These are phyloP conservation scores for Wasmannia auropunctata DNA, from an alignment of 1,140 invertebrate genomes.

Conservation along the genomic window DNA sequence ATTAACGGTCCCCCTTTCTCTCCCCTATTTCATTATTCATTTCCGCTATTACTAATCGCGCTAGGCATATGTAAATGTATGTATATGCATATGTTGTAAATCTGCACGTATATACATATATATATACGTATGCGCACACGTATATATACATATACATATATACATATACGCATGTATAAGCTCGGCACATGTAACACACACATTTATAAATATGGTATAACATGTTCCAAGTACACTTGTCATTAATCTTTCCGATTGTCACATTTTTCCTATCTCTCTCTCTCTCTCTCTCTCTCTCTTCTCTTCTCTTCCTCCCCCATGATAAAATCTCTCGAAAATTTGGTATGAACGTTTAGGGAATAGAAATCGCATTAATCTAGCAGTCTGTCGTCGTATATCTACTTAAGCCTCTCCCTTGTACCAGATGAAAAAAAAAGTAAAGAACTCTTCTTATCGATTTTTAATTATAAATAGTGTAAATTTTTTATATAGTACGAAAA, in stretches of 20 bases:
- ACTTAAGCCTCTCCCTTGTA: conserved; percentile 72
- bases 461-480: conserved; percentile 86
- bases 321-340: conserved; percentile 38
- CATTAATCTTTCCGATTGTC: conserved; percentile 49
- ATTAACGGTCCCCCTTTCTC: conserved; percentile 75
- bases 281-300: background rate
- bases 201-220: conserved; percentile 75
- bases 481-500: conserved; percentile 85
- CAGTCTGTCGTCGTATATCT: conserved; percentile 75
- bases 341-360: conserved; percentile 71
- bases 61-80: conserved; percentile 73
- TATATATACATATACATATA: conserved; percentile 24
- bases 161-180: conserved; percentile 55
- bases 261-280: conserved; percentile 22
- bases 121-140: conserved; percentile 73
- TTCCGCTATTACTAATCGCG: conserved; percentile 77
- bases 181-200: conserved; percentile 59
- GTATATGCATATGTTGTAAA: conserved; percentile 73
- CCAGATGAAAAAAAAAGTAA: conserved; percentile 67
- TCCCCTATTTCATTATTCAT: conserved; percentile 77
- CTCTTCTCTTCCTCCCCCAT: background rate
- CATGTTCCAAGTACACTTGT: conserved; percentile 62
- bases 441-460: conserved; percentile 81
- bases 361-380: conserved; percentile 75
- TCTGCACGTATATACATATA: conserved; percentile 45